Evolutionary conservation across 1,140 invertebrate genomes (phyloP), one percentile per base, ranked within the genome.

Genomic region (Drosophila navojoa): DNA sequence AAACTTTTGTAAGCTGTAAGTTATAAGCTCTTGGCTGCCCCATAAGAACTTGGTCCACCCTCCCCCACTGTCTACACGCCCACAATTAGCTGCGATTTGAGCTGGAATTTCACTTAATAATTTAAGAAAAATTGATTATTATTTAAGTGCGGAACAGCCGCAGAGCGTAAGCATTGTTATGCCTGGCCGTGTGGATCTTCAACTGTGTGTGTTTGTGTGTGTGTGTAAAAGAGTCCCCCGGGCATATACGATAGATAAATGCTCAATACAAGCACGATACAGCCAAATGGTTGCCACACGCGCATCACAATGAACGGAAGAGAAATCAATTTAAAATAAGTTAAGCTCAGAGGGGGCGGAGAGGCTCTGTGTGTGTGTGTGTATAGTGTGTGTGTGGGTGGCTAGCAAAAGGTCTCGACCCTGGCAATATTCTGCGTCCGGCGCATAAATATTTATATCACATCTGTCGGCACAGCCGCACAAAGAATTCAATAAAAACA

Each of bases 51-150:
- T 60, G 25, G 49, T 38, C 60, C 29, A 16, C 15, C 9, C 27
- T n/a, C 29, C 13, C 11, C 19, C 19, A 22, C 19, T 22, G 19
- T 22, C 19, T 5, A 19, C 19, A 64, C 69, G 45, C 84, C 63
- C 73, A 82, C 84, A 87, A 87, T 87, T 89, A 89, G 79, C 73
- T 64, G 29, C 54, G 29, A 42, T 15, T 40, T 11, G 45, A 11
- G 35, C 13, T 42, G 32, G 11, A 13, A 22, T 15, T 77, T 71
- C 81, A 77, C 72, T 82, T 70, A 89, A 89, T 87, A 87, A 87
- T 87, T 87, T 80, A 87, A 87, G 87, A 66, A 66, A 38, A 89
- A 89, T 89, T 89, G 85, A 89, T 89, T 89, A 89, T 89, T 89
- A 89, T 89, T 89, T 89, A 89, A 89, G 84, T 84, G 79, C 77